Percentiles rank a stretch among this genome's conserved stretches.
phyloP scores from a whole-genome alignment of 2,797 vertebrate species.

The Sylvilagus floridanus region DNA sequence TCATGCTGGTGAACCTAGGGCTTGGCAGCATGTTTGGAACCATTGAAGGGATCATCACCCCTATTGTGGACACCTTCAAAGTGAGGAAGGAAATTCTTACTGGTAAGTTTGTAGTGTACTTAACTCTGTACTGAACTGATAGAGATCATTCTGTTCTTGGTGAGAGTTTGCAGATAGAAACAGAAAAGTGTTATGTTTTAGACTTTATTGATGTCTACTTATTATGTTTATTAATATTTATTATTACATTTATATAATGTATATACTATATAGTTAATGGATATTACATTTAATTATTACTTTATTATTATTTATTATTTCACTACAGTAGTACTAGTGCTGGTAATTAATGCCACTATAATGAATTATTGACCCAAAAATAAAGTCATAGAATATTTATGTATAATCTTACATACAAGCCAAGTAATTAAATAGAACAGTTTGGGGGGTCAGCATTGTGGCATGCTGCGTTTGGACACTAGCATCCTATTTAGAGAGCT shows the following conservation, averaged over 20 bases:
- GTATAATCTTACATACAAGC: not conserved
- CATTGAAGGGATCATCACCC: constrained; percentile 97
- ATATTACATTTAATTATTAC: not conserved
- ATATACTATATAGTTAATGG: not conserved
- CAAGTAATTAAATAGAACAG: not conserved
- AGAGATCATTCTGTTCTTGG: not conserved
- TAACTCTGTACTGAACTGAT: constrained; percentile 16
- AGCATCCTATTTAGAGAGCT: no score
- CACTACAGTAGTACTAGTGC: not conserved
- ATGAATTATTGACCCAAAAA: not conserved
- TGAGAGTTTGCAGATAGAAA: not conserved
- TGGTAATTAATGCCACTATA: not conserved
- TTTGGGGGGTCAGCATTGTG: not conserved
- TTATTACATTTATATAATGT: not conserved
- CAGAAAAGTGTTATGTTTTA: not conserved
- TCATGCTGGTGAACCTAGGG: constrained; percentile 97
- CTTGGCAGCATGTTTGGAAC: constrained; percentile 99
- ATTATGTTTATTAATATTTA: not conserved
- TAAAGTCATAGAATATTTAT: not conserved
- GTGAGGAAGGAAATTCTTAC: constrained; percentile 97
- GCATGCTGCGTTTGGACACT: no score
- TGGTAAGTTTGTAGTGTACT: constrained; percentile 88
- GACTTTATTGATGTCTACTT: not conserved
- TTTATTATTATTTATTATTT: not conserved
- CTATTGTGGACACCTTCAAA: constrained; percentile 97